Evolutionary conservation across 2,888 invertebrate species (phyloP).

Genomic region (Gibbula magus): DNA sequence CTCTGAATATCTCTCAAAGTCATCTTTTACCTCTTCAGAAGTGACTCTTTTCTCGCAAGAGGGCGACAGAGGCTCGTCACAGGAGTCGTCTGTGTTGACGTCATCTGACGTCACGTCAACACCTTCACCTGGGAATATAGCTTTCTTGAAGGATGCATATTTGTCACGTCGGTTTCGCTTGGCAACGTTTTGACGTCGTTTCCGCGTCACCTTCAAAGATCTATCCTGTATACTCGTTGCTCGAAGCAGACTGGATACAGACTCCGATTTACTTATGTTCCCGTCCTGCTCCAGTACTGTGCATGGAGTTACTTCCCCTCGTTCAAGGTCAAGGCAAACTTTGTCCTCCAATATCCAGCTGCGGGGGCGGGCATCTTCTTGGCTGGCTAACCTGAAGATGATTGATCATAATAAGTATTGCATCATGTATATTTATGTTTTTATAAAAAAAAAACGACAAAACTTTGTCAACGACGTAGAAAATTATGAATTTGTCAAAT

Average conservation of each 20-base stretch:
- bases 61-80: not conserved
- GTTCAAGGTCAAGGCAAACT: not conserved
- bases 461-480: too few relatives aligned
- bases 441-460: too few relatives aligned
- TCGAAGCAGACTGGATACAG: slow-evolving; percentile 30
- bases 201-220: slow-evolving; percentile 29
- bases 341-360: not conserved
- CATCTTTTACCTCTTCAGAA: not conserved
- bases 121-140: slow-evolving; percentile 26
- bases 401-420: not conserved
- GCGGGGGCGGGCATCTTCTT: not conserved
- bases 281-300: not conserved
- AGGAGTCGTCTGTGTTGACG: not conserved
- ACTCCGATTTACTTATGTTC: slow-evolving; percentile 30
- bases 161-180: slow-evolving; percentile 9
- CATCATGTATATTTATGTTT: too few relatives aligned
- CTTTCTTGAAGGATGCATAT: slow-evolving; percentile 26
- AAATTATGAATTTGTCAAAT: too few relatives aligned
- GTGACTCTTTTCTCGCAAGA: not conserved
- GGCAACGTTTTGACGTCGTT: slow-evolving; percentile 29
- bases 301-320: not conserved
- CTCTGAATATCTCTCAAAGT: not conserved
- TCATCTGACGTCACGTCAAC: slow-evolving; percentile 2
- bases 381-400: not conserved
- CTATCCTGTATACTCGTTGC: slow-evolving; percentile 34